These are phyloP conservation scores for Australoheros facetus DNA, from an alignment of 2,797 vertebrate genomes.

Conservation along the genomic window DNA sequence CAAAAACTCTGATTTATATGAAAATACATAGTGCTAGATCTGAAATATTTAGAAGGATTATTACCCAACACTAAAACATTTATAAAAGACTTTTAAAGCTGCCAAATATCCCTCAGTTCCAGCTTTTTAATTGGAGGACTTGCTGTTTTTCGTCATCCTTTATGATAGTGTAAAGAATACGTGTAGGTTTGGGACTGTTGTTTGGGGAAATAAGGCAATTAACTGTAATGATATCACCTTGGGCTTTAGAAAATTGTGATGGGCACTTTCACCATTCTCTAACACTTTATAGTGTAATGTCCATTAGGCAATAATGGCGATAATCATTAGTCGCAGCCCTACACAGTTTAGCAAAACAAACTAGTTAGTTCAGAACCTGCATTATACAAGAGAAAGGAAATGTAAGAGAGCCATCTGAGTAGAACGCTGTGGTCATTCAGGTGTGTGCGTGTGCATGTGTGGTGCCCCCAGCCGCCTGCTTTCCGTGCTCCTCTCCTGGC, in stretches of 20 bases:
- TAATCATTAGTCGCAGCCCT: background rate
- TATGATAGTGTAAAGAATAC: background rate
- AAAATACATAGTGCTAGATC: background rate
- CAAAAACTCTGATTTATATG: background rate
- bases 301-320: background rate
- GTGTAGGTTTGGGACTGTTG: slow-evolving; percentile 1
- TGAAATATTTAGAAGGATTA: background rate
- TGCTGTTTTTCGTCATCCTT: background rate
- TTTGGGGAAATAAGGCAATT: background rate
- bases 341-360: background rate
- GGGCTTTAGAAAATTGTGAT: background rate
- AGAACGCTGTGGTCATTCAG: slow-evolving; percentile 17
- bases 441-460: background rate
- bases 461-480: slow-evolving; percentile 7
- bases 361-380: slow-evolving; percentile 6
- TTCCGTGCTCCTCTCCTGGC: slow-evolving; percentile 37
- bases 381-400: background rate
- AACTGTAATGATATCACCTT: background rate
- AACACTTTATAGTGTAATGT: background rate
- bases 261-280: background rate
- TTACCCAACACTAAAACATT: background rate
- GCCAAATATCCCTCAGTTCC: background rate
- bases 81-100: background rate
- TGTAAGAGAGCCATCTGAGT: background rate
- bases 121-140: background rate